Evolutionary conservation across 2,888 invertebrate genomes (phyloP), one percentile per base, ranked within the genome.

Genomic region (Papilio demoleus): DNA sequence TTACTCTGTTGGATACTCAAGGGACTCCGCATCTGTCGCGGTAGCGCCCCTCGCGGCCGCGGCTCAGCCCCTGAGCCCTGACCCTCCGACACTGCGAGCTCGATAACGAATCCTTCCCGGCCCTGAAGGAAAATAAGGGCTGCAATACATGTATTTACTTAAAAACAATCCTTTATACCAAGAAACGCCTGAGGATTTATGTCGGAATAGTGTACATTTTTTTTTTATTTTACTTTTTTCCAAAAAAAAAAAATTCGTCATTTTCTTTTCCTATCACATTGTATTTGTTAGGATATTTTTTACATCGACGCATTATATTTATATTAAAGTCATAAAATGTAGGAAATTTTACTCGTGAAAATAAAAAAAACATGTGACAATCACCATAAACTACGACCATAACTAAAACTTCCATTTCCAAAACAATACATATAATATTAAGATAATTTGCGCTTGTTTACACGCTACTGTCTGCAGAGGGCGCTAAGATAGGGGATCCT

Each of bases 21-120:
- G 73, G 75, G 75, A 76, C 70, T 72, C 71, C 77, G 73, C 82
- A 82, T 82, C 82, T 81, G 82, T 77, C 80, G 75, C 73, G 73
- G 73, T 73, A 70, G 68, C 68, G 70, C 72, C 74, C 78, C 75
- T 74, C 38, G 53, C 67, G 38, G 60, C 70, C 65, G 67, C 70
- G 70, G 61, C 71, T n/a, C n/a, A 71, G 47, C 59, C 36, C 31
- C 65, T 66, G 6, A 60, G 22, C 19, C 31, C 62, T 62, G 61
- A 58, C 67, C 67, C 62, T 67, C 62, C 56, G 62, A 22, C 62
- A 50, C 27, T 38, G 65, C 69, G 60, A 61, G 64, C 64, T 47
- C 69, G 42, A 65, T 69, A 65, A 65, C 65, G 65, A 69, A 69
- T 61, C 61, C 65, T 67, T 62, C 34, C 40, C 42, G 27, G 53